Percentiles rank a stretch among this genome's conserved stretches.
phyloP scores from a whole-genome alignment of 2,797 vertebrate genomes.

The Falco novaeseelandiae region DNA sequence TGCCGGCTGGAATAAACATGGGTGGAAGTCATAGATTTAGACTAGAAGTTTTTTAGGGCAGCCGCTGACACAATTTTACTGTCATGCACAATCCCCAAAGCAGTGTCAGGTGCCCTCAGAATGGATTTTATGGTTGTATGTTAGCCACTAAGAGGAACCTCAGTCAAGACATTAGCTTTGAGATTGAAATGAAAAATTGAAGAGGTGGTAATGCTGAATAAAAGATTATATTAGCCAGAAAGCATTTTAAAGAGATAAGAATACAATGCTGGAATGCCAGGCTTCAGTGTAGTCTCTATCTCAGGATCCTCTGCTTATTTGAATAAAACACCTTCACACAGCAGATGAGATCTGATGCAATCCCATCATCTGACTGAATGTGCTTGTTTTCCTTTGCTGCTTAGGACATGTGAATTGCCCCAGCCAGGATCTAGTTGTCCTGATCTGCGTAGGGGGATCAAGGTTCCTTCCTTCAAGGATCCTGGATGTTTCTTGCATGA shows the following conservation, averaged over 20 bases:
- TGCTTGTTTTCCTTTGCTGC: slow-evolving; percentile 31
- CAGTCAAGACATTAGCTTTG: not conserved
- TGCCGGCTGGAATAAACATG: not conserved
- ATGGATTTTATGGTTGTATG: not conserved
- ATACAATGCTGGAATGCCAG: not conserved
- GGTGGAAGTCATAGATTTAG: not conserved
- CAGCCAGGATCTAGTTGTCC: slow-evolving; percentile 1
- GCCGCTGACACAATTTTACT: not conserved
- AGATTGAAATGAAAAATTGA: slow-evolving; percentile 34
- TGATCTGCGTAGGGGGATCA: slow-evolving; percentile 19
- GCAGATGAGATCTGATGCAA: slow-evolving; percentile 58
- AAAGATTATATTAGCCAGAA: not conserved
- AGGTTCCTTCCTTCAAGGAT: slow-evolving; percentile 43
- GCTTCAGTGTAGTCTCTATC: not conserved
- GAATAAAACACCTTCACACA: slow-evolving; percentile 42
- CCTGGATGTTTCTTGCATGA: slow-evolving; percentile 57
- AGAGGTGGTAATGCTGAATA: not conserved
- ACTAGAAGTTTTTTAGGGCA: not conserved
- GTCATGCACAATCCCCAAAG: not conserved
- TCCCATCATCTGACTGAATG: slow-evolving; percentile 38
- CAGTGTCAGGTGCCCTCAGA: not conserved
- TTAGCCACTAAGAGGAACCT: not conserved
- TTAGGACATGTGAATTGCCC: slow-evolving; percentile 26
- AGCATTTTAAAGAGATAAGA: slow-evolving; percentile 15
- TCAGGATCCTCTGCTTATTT: not conserved